Base-by-base conservation (phyloP, 2,888 invertebrate species). In the Diarsia mendica region DNA sequence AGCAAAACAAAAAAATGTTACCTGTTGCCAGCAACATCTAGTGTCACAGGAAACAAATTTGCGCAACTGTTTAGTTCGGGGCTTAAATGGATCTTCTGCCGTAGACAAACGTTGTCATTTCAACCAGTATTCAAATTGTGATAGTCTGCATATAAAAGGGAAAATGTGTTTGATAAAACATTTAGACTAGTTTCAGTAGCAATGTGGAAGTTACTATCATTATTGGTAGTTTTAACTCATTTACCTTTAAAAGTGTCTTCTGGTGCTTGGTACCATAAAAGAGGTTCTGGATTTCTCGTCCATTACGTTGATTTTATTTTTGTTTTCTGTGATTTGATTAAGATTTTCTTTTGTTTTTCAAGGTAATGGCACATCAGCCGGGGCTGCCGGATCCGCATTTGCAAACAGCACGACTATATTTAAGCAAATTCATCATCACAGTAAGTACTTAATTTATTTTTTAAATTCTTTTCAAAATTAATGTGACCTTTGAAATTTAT, bases 171-270 rank as follows among this genome's bases (percentile, higher is more conserved):
- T 61, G 51, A 69, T 67, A 67, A 49, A 51, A 53, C 51, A 65
- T 72, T 72, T 68, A 68, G 23, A 67, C n/a, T 51, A 67, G 18
- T 3, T 58, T 51, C 63, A 44, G 79, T 77, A 64, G 74, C 66
- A 72, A 88, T 88, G 86, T 81, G 87, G 87, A 82, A 81, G 72
- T 68, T 67, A 72, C 72, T 80, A 58, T 13, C 72, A 44, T 53
- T 72, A 58, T 46, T 84, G 28, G 63, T 77, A 48, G 3, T 85
- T 55, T 69, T 80, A 65, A 77, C 67, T 55, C 61, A 65, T 76
- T 64, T 71, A 46, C 9, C 67, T 76, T 64, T 53, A 44, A 64
- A n/a, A 33, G 66, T 71, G 39, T 65, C 15, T 44, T 55, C 67
- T 13, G 80, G 85, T 82, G 79, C 39, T 39, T 23, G 67, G 6